Conservation (phyloP, 1,140 invertebrate genomes). For the Steinernema feltiae region DNA sequence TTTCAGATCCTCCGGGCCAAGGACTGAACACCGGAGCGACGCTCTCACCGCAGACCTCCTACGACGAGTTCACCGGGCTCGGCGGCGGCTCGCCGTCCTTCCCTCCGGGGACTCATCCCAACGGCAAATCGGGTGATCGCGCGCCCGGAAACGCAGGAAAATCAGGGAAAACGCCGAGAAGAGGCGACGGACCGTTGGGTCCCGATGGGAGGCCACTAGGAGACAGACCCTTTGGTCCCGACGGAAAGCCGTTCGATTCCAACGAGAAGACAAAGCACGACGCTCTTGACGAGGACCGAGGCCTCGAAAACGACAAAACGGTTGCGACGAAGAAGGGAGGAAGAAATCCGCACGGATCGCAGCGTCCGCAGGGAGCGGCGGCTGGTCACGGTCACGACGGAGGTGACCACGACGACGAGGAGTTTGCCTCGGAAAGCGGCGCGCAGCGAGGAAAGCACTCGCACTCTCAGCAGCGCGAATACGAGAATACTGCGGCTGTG, state of each 20-base stretch:
- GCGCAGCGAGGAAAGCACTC: too few relatives aligned
- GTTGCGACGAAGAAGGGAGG: neutral
- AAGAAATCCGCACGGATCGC: neutral
- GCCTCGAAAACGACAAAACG: neutral
- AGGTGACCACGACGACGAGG: too few relatives aligned
- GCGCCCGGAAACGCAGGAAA: neutral
- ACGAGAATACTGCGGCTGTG: neutral
- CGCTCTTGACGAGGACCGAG: neutral
- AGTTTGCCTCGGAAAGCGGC: too few relatives aligned
- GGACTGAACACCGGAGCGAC: neutral
- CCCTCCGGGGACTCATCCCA: neutral
- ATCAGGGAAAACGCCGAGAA: neutral
- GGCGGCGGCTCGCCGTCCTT: neutral
- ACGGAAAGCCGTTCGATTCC: neutral
- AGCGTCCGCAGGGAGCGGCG: too few relatives aligned
- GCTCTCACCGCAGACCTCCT: neutral
- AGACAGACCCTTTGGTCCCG: neutral
- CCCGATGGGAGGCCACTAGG: neutral
- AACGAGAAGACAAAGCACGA: neutral
- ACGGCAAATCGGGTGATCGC: neutral
- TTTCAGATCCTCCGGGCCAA: conserved; percentile 3
- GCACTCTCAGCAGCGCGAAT: neutral
- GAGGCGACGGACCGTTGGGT: neutral
- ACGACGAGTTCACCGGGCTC: neutral
- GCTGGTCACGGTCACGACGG: too few relatives aligned